Evolutionary conservation across 2,113 vertebrate genomes (phyloP).

Genomic region (Xiphorhynchus elegans): DNA sequence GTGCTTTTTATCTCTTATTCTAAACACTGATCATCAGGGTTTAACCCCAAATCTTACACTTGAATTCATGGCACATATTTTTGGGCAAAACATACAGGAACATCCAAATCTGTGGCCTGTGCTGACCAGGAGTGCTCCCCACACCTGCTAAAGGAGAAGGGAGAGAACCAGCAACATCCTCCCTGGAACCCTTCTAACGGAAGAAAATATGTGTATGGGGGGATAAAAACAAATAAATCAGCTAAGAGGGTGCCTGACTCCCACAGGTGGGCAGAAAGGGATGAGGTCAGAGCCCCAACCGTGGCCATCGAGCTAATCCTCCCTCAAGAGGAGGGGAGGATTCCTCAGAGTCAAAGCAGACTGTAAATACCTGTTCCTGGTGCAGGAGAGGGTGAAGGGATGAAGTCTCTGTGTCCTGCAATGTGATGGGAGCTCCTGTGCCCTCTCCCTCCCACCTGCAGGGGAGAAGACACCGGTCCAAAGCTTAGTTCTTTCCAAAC

Average conservation of each 20-base stretch:
- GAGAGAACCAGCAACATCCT: fast-evolving
- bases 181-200: background rate
- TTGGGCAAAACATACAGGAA: background rate
- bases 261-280: no score
- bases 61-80: background rate
- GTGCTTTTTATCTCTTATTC: background rate
- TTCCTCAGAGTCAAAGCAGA: background rate
- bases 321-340: background rate
- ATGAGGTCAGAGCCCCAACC: background rate
- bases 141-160: background rate
- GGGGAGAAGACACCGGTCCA: background rate
- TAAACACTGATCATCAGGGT: no score
- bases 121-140: fast-evolving
- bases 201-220: background rate
- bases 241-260: background rate
- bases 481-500: background rate
- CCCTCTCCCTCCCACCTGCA: background rate
- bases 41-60: background rate
- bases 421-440: fast-evolving
- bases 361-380: background rate
- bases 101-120: fast-evolving
- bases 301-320: background rate
- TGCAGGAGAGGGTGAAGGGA: background rate
- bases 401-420: background rate
- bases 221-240: background rate